Evolutionary conservation across 2,888 invertebrate genomes (phyloP).

Genomic region (Ganaspis brasiliensis): DNA sequence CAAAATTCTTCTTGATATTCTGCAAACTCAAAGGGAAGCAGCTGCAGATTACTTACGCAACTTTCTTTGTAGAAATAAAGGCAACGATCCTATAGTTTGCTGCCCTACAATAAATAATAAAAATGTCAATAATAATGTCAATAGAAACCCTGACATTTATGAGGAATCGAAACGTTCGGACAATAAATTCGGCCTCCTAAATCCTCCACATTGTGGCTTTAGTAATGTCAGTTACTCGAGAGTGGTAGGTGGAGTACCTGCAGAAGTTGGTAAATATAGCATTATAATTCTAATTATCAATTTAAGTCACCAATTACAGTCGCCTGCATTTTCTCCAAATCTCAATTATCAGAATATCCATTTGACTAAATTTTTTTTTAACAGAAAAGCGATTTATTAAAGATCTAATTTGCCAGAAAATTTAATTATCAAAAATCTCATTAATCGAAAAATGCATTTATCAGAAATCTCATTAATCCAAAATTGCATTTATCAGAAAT

Average conservation of each 20-base stretch:
- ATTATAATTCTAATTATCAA: neutral
- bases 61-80: slow-evolving; percentile 87
- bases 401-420: too few relatives aligned
- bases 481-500: too few relatives aligned
- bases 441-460: too few relatives aligned
- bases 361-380: too few relatives aligned
- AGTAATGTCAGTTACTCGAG: slow-evolving; percentile 83
- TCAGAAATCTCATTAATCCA: too few relatives aligned
- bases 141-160: slow-evolving; percentile 4
- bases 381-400: too few relatives aligned
- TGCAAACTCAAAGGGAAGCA: slow-evolving; percentile 80
- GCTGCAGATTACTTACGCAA: slow-evolving; percentile 83
- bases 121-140: slow-evolving; percentile 23
- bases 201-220: slow-evolving; percentile 83
- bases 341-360: too few relatives aligned
- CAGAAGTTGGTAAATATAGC: slow-evolving; percentile 83
- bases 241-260: slow-evolving; percentile 88
- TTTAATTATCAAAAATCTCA: too few relatives aligned
- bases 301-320: too few relatives aligned
- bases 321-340: too few relatives aligned
- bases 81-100: slow-evolving; percentile 85
- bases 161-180: neutral
- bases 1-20: slow-evolving; percentile 80
- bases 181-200: slow-evolving; percentile 63
- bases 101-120: slow-evolving; percentile 76